These are phyloP conservation scores for Anoplius nigerrimus DNA, from an alignment of 2,888 invertebrate species.

Conservation along the genomic window DNA sequence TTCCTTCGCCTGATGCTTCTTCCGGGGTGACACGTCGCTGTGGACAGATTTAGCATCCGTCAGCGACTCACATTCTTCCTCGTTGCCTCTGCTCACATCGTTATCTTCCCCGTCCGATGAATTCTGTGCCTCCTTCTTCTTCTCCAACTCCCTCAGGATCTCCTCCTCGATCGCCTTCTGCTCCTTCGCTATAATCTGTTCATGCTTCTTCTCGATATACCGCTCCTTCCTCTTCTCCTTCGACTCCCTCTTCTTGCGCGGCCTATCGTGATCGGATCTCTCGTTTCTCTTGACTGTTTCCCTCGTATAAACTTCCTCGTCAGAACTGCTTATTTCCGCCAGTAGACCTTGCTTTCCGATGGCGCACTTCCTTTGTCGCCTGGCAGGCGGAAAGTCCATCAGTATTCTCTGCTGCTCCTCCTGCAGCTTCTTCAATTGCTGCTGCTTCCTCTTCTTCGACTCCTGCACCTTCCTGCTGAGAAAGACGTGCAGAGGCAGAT, in stretches of 20 bases:
- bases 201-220: slow-evolving; percentile 72
- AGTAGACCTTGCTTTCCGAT: slow-evolving; percentile 87
- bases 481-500: slow-evolving; percentile 70
- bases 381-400: slow-evolving; percentile 67
- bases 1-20: slow-evolving; percentile 44
- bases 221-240: slow-evolving; percentile 71
- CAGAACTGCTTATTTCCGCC: slow-evolving; percentile 79
- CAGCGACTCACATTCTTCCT: neutral
- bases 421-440: slow-evolving; percentile 63
- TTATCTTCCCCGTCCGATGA: slow-evolving; percentile 8
- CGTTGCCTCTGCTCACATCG: neutral
- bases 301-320: slow-evolving; percentile 62
- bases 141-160: slow-evolving; percentile 69
- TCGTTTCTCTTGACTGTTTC: slow-evolving; percentile 51
- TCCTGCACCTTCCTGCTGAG: slow-evolving; percentile 70
- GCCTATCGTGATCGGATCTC: slow-evolving; percentile 57
- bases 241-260: slow-evolving; percentile 64
- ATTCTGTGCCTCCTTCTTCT: slow-evolving; percentile 57
- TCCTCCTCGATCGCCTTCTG: slow-evolving; percentile 73
- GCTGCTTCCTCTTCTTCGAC: slow-evolving; percentile 69
- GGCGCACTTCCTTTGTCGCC: slow-evolving; percentile 83
- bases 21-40: slow-evolving; percentile 28
- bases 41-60: slow-evolving; percentile 31
- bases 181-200: slow-evolving; percentile 72
- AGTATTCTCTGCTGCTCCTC: slow-evolving; percentile 64